These are phyloP conservation scores for Melanchra persicariae DNA, from an alignment of 2,888 invertebrate genomes.

Conservation along the genomic window DNA sequence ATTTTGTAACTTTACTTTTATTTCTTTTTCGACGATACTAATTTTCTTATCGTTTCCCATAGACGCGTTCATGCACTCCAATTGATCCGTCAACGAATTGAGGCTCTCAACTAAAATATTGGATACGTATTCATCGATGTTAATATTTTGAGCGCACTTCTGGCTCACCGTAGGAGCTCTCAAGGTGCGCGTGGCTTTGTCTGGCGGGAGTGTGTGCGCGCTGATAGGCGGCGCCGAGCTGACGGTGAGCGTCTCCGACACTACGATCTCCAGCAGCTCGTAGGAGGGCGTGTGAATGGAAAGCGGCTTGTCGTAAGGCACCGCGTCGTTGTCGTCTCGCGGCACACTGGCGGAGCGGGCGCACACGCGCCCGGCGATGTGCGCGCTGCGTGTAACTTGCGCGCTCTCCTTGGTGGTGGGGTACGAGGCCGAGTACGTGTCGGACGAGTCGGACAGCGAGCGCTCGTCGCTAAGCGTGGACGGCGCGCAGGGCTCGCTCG, in stretches of 20 bases:
- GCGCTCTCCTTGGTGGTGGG: slow-evolving; percentile 75
- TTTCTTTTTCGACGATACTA: slow-evolving; percentile 88
- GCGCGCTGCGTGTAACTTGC: slow-evolving; percentile 59
- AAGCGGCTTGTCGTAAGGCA: slow-evolving; percentile 73
- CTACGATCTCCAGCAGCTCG: slow-evolving; percentile 86
- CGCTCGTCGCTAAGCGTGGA: slow-evolving; percentile 63
- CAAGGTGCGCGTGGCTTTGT: slow-evolving; percentile 24
- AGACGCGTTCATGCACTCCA: slow-evolving; percentile 85
- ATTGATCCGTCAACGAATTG: slow-evolving; percentile 86
- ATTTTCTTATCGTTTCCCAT: slow-evolving; percentile 82
- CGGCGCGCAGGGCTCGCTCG: slow-evolving; percentile 44
- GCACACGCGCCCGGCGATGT: slow-evolving; percentile 72
- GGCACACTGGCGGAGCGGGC: slow-evolving; percentile 70
- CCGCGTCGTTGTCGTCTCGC: slow-evolving; percentile 72
- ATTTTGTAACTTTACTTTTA: slow-evolving; percentile 88
- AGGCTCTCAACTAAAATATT: slow-evolving; percentile 89
- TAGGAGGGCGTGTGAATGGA: slow-evolving; percentile 75
- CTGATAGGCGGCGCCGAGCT: slow-evolving; percentile 54
- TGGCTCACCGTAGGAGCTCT: slow-evolving; percentile 60
- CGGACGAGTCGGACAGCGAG: slow-evolving; percentile 72
- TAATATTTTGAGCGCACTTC: slow-evolving; percentile 69
- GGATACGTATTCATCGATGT: slow-evolving; percentile 89
- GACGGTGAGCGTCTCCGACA: slow-evolving; percentile 82
- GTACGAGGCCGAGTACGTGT: slow-evolving; percentile 75
- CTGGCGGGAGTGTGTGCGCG: slow-evolving; percentile 26